Evolutionary conservation across 2,888 invertebrate genomes (phyloP).

Genomic region (Tetragonisca angustula): DNA sequence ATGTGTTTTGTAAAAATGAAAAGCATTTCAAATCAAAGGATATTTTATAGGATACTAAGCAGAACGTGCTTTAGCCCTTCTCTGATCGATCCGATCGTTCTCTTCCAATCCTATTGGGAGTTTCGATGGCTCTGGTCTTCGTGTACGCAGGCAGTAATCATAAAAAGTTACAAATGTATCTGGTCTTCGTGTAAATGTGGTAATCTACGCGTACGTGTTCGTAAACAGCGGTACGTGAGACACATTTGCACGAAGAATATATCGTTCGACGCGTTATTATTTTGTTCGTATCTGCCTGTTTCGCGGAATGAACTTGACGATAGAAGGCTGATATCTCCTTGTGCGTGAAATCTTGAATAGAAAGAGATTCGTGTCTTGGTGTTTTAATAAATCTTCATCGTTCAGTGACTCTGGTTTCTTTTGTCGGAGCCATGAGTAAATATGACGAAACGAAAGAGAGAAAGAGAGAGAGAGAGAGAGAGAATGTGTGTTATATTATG

Average conservation of each 20-base stretch:
- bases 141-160: background rate
- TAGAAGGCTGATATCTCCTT: slow-evolving; percentile 2
- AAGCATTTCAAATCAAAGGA: too few species aligned
- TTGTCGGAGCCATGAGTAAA: background rate
- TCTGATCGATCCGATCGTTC: background rate
- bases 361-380: background rate
- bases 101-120: background rate
- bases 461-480: background rate
- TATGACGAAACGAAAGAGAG: background rate
- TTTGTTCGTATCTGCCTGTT: slow-evolving; percentile 2
- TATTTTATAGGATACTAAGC: too few species aligned
- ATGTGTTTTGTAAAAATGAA: too few species aligned
- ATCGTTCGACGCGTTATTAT: slow-evolving; percentile 22
- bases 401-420: slow-evolving; percentile 35
- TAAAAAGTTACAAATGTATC: background rate
- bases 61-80: too few species aligned
- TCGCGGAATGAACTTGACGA: slow-evolving; percentile 25
- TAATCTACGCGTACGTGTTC: background rate
- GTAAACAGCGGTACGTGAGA: slow-evolving; percentile 14
- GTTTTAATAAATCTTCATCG: slow-evolving; percentile 38
- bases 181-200: background rate
- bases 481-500: background rate
- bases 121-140: background rate
- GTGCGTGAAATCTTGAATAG: slow-evolving; percentile 2
- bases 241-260: background rate